These are phyloP conservation scores for Acrobasis repandana DNA, from an alignment of 2,888 invertebrate species.

Conservation along the genomic window DNA sequence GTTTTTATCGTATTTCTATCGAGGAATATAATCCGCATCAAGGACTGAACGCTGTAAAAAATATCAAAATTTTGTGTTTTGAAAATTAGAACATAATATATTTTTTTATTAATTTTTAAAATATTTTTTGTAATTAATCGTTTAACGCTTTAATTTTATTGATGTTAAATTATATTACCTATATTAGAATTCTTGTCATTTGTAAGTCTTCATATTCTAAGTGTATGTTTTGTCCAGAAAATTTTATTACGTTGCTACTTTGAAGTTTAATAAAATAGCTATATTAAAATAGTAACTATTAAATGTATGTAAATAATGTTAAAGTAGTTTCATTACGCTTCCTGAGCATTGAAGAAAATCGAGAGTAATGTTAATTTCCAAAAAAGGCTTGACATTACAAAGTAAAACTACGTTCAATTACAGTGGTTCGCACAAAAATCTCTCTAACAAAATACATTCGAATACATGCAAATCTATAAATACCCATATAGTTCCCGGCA, in stretches of 20 bases:
- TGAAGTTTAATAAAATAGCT: conserved; percentile 46
- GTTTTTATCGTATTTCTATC: no score
- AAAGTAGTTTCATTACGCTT: conserved; percentile 39
- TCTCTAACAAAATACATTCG: no score
- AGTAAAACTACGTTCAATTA: no score
- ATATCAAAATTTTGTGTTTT: not conserved
- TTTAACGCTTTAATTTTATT: conserved; percentile 21
- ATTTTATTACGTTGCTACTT: conserved; percentile 57
- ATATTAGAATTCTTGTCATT: conserved; percentile 22
- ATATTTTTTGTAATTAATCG: not conserved
- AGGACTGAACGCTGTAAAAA: no score
- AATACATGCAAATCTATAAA: no score
- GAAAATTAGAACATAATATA: not conserved
- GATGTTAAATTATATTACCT: conserved; percentile 13
- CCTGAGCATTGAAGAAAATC: not conserved
- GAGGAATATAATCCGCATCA: no score
- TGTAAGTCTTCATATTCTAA: conserved; percentile 26
- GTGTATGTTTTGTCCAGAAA: conserved; percentile 35
- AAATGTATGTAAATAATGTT: conserved; percentile 69
- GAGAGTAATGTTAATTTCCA: no score
- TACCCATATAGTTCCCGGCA: no score
- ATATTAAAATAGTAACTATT: conserved; percentile 58
- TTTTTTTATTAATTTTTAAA: not conserved
- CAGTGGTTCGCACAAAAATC: no score
- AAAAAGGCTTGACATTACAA: no score